Evolutionary conservation across 2,888 invertebrate species (phyloP).

Genomic region (Sinohyriopsis cumingii): DNA sequence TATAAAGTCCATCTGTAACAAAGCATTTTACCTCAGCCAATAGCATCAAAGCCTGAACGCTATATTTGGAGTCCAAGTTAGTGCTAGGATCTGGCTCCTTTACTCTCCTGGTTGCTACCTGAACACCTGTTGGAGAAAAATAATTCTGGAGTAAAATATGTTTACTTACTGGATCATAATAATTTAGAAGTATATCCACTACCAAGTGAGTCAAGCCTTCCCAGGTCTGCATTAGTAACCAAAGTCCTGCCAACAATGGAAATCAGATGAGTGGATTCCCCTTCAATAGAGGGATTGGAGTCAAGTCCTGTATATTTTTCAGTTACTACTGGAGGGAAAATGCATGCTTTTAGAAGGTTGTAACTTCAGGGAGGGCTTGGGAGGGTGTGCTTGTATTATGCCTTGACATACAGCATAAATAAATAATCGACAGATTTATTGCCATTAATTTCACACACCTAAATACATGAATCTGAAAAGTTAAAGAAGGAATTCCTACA

Average conservation of each 20-base stretch:
- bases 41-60: conserved; percentile 86
- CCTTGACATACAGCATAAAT: no score
- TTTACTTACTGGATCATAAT: neutral
- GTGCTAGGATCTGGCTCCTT: conserved; percentile 45
- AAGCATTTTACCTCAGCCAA: conserved; percentile 77
- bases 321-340: no score
- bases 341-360: no score
- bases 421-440: no score
- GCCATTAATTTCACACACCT: no score
- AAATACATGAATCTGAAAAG: no score
- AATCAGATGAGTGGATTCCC: neutral
- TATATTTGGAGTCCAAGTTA: conserved; percentile 74
- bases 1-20: no score
- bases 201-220: neutral
- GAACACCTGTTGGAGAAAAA: conserved; percentile 9
- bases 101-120: conserved; percentile 36
- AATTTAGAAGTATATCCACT: neutral
- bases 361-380: no score
- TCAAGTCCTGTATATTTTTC: no score
- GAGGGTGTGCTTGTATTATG: no score
- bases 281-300: no score
- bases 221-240: neutral
- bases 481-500: no score
- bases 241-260: neutral
- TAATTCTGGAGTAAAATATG: neutral